A percentile compares a stretch with the other conserved stretches of the same genome.
Conservation (phyloP, 2,888 invertebrate genomes). For the Phorcus lineatus region DNA sequence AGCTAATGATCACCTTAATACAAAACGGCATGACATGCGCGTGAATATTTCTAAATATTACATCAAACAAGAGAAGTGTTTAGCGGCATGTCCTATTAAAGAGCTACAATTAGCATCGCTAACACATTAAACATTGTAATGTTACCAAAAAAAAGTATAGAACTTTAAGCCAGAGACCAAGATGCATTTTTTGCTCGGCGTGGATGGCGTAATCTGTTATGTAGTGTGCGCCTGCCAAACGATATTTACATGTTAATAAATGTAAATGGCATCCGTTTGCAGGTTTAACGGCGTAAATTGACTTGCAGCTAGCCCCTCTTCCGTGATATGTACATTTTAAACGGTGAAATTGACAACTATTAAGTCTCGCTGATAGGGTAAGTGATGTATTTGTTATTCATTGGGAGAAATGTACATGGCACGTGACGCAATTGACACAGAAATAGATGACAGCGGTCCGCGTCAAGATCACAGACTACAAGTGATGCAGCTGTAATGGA, state of each 20-base stretch:
- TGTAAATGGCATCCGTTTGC: neutral
- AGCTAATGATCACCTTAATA: constrained; percentile 11
- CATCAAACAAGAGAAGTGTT: constrained; percentile 12
- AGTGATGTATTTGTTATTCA: neutral
- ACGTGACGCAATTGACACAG: neutral
- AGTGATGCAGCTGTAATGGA: too few relatives aligned
- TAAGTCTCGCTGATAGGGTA: neutral
- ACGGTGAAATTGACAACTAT: neutral
- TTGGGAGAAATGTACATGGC: neutral
- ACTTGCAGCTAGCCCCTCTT: neutral
- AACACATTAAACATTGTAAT: constrained; percentile 11
- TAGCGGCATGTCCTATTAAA: neutral
- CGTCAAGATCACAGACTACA: too few relatives aligned
- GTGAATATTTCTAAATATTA: constrained; percentile 11
- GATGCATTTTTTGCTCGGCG: too few relatives aligned
- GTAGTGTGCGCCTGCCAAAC: neutral
- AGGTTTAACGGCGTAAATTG: neutral
- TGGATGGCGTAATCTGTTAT: too few relatives aligned
- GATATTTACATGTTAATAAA: neutral
- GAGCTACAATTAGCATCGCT: constrained; percentile 10
- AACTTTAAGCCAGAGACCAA: too few relatives aligned
- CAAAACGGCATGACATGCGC: constrained; percentile 15
- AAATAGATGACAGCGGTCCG: too few relatives aligned
- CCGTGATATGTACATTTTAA: constrained; percentile 7
- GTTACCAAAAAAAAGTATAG: neutral